A percentile compares a stretch with the other conserved stretches of the same genome.
Conservation (phyloP, 2,797 vertebrate genomes). For the Pygocentrus nattereri region DNA sequence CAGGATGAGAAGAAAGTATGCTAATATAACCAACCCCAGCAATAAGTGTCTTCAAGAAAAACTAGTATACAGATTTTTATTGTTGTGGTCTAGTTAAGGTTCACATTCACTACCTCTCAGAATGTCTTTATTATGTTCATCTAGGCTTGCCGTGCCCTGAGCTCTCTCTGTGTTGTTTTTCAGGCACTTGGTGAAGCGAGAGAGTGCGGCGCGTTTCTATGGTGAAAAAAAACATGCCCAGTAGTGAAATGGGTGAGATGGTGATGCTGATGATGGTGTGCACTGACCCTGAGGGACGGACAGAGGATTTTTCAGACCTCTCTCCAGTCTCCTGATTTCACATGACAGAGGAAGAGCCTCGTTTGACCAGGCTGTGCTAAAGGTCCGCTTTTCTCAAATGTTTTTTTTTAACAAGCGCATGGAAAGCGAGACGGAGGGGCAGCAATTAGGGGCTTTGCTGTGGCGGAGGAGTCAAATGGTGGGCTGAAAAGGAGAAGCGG, state of each 20-base stretch:
- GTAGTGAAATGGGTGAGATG: neutral
- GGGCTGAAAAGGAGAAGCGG: constrained; percentile 40
- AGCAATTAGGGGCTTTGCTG: constrained; percentile 55
- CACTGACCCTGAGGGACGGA: constrained; percentile 65
- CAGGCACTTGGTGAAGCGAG: neutral
- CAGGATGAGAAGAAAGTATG: neutral
- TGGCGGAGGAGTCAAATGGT: constrained; percentile 56
- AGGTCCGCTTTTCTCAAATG: constrained; percentile 73
- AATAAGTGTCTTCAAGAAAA: neutral
- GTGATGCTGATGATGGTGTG: constrained; percentile 65
- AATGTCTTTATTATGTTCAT: neutral
- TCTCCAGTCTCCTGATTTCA: constrained; percentile 68
- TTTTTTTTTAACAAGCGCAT: constrained; percentile 73
- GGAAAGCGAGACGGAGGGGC: constrained; percentile 70
- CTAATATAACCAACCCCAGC: neutral
- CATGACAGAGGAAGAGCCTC: constrained; percentile 74
- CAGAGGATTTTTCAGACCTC: constrained; percentile 54
- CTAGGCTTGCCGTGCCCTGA: neutral
- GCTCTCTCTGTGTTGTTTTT: neutral
- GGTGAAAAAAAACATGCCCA: neutral
- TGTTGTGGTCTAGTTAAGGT: neutral
- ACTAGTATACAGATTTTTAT: neutral
- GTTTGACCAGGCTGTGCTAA: constrained; percentile 73
- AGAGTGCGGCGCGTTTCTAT: neutral
- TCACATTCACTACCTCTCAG: neutral